Base-by-base conservation (phyloP, 30 jellyfish, hydroid and myxozoan genomes). In the Pelagia noctiluca region DNA sequence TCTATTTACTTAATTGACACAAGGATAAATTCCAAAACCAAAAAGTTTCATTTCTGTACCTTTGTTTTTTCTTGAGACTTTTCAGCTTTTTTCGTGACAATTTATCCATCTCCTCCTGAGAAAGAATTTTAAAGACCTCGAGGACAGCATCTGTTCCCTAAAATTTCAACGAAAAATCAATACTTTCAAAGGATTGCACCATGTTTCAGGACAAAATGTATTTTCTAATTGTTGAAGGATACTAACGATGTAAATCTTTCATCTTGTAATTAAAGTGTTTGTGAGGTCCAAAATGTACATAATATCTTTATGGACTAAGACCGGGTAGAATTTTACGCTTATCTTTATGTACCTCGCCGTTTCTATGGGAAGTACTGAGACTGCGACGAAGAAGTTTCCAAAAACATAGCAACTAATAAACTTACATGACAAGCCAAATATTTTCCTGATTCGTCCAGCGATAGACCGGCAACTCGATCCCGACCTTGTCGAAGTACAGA, bases 341-440 rank as follows among this genome's bases (percentile, higher is more conserved):
- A n/a, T n/a, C n/a, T n/a, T n/a, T n/a, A n/a, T n/a, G n/a, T n/a
- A n/a, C n/a, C n/a, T n/a, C n/a, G n/a, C n/a, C n/a, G n/a, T n/a
- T n/a, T n/a, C n/a, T n/a, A n/a, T n/a, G n/a, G n/a, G n/a, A n/a
- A n/a, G n/a, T n/a, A n/a, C n/a, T n/a, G n/a, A n/a, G n/a, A n/a
- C n/a, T n/a, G n/a, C n/a, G n/a, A n/a, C n/a, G n/a, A n/a, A n/a
- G n/a, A n/a, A n/a, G n/a, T n/a, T n/a, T n/a, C n/a, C n/a, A n/a
- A n/a, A n/a, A n/a, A n/a, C n/a, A 4, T 16, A 48, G 50, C 3
- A 50, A 5, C 1, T 50, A 25, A 4, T n/a, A 4, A 35, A 81
- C 98, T 74, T 65, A 93, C 98, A 49, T 93, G 98, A 36, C 98
- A 93, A 26, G 96, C 97, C 0, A 93, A 76, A 71, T 80, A 93